Percentiles rank a stretch among this genome's conserved stretches.
phyloP scores from a whole-genome alignment of 2,888 invertebrate species.

The Cistogaster globosa region DNA sequence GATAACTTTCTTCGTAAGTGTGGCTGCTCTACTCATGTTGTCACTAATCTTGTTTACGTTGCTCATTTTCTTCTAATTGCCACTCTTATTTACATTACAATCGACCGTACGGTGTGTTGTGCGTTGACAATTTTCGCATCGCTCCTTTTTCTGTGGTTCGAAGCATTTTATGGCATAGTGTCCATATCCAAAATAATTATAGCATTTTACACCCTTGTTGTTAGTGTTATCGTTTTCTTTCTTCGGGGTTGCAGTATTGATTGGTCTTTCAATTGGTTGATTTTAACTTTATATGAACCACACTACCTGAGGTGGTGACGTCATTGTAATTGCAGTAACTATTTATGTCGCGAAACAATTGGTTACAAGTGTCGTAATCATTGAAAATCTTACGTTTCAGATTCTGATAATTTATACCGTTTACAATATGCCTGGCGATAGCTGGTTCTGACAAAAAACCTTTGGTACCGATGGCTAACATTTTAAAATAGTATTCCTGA shows the following conservation, averaged over 20 bases:
- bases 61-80: background rate
- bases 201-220: constrained; percentile 8
- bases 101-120: constrained; percentile 27
- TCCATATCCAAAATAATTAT: too few species aligned
- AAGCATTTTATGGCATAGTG: constrained; percentile 41
- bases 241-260: background rate
- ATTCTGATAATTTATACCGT: too few species aligned
- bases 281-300: background rate
- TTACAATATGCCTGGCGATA: too few species aligned
- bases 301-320: background rate
- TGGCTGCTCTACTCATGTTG: background rate
- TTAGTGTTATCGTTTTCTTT: background rate
- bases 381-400: too few species aligned
- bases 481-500: too few species aligned
- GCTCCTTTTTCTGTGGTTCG: constrained; percentile 44
- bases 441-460: too few species aligned
- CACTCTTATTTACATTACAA: background rate
- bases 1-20: too few species aligned
- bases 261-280: constrained; percentile 1
- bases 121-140: constrained; percentile 42
- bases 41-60: constrained; percentile 54
- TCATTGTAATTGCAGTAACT: constrained; percentile 53
- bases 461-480: too few species aligned
- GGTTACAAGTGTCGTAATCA: too few species aligned
- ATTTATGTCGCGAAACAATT: too few species aligned